Evolutionary conservation across 2,113 vertebrate genomes (phyloP), one percentile per base, ranked within the genome.

Genomic region (Calonectris borealis): DNA sequence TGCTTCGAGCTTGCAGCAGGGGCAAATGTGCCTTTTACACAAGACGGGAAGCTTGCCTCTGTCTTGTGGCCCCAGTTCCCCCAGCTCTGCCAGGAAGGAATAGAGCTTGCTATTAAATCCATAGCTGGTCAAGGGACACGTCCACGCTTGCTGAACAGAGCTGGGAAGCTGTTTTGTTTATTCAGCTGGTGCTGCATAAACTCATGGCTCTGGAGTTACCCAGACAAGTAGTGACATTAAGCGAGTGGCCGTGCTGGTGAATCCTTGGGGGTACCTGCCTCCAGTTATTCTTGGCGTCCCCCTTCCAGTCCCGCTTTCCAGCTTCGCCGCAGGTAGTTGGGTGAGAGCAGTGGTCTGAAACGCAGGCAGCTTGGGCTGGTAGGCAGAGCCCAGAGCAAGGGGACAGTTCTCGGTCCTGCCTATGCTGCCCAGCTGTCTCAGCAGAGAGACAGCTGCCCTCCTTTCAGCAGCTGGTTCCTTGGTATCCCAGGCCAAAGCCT

Each of bases 221-320:
- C 48, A 32, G 38, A 19, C 7, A 36, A 38, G n/a, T 1, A 7
- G 32, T 70, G 60, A 13, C 46, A 20, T n/a, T 6, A 6, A 79
- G 26, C 2, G 21, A n/a, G 46, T 2, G 2, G n/a, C 40, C 0
- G 0, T 60, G 65, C 55, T 6, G 6, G 7, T 40, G 66, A 38
- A 17, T 49, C 46, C 46, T 6, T 27, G 27, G 4, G 25, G 49
- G 7, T 32, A 4, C 7, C 54, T 36, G 10, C 18, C 42, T 58
- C 25, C n/a, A 3, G 9, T 16, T 22, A 6, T 22, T 36, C 83
- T 54, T 11, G 1, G 65, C 26, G 24, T 49, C 24, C 34, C 22
- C 16, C 20, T 71, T 38, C 44, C 76, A 36, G 46, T 18, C 21
- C n/a, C 2, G 1, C 8, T 21, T 70, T 17, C 86, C 92, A 91